Evolutionary conservation across 35 echinoderm and acorn worm species (phyloP).

Genomic region (Stichopus chloronotus): DNA sequence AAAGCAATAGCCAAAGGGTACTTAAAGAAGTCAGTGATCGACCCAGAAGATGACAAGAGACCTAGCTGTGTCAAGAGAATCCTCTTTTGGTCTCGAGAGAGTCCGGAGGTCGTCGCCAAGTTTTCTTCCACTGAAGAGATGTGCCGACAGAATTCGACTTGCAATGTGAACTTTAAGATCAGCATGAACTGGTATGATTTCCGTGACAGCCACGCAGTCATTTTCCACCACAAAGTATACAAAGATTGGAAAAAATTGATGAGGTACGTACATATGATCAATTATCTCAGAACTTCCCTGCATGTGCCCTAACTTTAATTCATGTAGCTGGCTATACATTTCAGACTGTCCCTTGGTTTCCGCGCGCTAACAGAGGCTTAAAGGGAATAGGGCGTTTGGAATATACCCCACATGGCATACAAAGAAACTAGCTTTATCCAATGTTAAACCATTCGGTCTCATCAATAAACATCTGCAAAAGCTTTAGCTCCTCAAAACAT

Average conservation of each 20-base stretch:
- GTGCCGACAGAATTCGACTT: neutral
- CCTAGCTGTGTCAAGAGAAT: neutral
- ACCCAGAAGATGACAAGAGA: neutral
- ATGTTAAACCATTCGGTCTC: too few species aligned
- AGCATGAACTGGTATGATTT: conserved; percentile 23
- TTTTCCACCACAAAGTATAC: neutral
- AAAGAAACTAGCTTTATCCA: too few species aligned
- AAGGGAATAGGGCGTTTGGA: too few species aligned
- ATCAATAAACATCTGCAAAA: too few species aligned
- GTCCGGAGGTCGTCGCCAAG: neutral
- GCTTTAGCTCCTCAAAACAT: too few species aligned
- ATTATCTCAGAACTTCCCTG: too few species aligned
- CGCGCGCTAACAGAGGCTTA: too few species aligned
- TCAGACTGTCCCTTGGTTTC: too few species aligned
- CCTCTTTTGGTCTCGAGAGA: neutral
- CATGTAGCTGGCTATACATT: too few species aligned
- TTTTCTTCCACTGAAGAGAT: neutral
- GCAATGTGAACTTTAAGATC: neutral
- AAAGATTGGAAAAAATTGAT: conserved; percentile 32
- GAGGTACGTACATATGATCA: neutral
- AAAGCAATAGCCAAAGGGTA: neutral
- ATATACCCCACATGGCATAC: too few species aligned
- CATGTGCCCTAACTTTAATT: too few species aligned
- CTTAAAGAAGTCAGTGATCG: neutral
- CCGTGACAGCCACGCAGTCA: conserved; percentile 23